Evolutionary conservation across 2,888 invertebrate species (phyloP).

Genomic region (Ichneumoninae sp.): DNA sequence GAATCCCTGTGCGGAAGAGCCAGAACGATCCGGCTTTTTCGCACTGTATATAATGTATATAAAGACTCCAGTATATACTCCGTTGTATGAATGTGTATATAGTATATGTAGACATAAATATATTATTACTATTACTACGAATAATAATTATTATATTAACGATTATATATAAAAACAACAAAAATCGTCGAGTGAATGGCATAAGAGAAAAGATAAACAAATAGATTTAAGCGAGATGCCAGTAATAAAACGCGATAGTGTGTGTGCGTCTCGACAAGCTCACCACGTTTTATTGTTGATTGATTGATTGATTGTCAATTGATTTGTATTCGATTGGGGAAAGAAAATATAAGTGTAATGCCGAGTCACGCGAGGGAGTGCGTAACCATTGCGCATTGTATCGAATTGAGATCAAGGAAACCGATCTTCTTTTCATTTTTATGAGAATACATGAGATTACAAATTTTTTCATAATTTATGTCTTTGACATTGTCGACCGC

Average conservation of each 20-base stretch:
- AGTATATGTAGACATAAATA: slow-evolving; percentile 65
- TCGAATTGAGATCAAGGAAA: slow-evolving; percentile 56
- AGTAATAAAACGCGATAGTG: slow-evolving; percentile 45
- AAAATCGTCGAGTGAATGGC: slow-evolving; percentile 51
- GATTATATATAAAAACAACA: slow-evolving; percentile 21
- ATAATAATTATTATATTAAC: slow-evolving; percentile 51
- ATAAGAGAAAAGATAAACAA: slow-evolving; percentile 12
- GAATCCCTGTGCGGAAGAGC: slow-evolving; percentile 58
- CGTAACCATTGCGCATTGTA: slow-evolving; percentile 58
- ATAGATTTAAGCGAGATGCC: slow-evolving; percentile 51
- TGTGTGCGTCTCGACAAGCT: slow-evolving; percentile 22
- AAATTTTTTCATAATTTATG: slow-evolving; percentile 53
- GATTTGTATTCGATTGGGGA: slow-evolving; percentile 61
- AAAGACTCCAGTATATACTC: slow-evolving; percentile 65
- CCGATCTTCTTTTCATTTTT: slow-evolving; percentile 63
- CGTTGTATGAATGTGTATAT: slow-evolving; percentile 66
- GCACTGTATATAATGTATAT: slow-evolving; percentile 66
- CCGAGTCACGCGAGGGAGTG: slow-evolving; percentile 42
- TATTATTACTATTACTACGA: slow-evolving; percentile 63
- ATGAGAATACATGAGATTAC: slow-evolving; percentile 67
- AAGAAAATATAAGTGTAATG: slow-evolving; percentile 32
- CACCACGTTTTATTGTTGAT: slow-evolving; percentile 59
- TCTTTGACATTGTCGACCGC: slow-evolving; percentile 3
- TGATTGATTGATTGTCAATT: slow-evolving; percentile 55
- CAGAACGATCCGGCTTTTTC: slow-evolving; percentile 28